Conservation (phyloP, 2,888 invertebrate genomes). For the Ophion slaviceki region DNA sequence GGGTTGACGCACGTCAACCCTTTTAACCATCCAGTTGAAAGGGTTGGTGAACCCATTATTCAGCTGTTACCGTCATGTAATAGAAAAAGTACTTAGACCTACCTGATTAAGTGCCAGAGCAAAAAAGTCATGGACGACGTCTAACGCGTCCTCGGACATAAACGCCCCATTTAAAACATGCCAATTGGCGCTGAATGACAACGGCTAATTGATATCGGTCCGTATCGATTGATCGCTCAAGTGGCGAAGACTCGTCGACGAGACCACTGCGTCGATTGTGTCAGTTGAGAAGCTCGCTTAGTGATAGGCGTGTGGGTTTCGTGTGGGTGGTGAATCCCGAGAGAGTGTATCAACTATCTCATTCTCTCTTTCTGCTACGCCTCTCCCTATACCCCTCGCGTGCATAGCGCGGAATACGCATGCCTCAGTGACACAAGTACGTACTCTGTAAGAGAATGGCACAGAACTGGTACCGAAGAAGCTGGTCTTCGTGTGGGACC, state of each 20-base stretch:
- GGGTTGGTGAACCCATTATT: too few species aligned
- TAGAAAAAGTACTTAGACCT: too few species aligned
- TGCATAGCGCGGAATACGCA: slow-evolving; percentile 7
- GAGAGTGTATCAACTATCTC: slow-evolving; percentile 16
- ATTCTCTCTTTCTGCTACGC: background rate
- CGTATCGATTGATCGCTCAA: slow-evolving; percentile 50
- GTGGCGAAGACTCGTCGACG: slow-evolving; percentile 21
- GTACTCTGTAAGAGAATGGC: slow-evolving; percentile 14
- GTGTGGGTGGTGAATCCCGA: slow-evolving; percentile 42
- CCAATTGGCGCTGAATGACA: background rate
- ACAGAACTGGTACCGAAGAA: background rate
- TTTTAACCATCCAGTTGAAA: too few species aligned
- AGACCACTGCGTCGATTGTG: slow-evolving; percentile 51
- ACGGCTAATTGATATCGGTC: slow-evolving; percentile 40
- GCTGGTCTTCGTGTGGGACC: background rate
- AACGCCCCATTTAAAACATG: background rate
- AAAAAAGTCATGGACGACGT: background rate
- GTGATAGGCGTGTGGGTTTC: slow-evolving; percentile 30
- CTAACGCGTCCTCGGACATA: background rate
- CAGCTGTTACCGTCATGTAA: too few species aligned
- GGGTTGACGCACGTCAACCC: too few species aligned
- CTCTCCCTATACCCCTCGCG: background rate
- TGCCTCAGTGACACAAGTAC: slow-evolving; percentile 18
- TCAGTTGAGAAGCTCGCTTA: slow-evolving; percentile 31
- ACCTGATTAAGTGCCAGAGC: too few species aligned